Evolutionary conservation across 2,797 vertebrate species (phyloP).

Genomic region (Epinephelus awoara): DNA sequence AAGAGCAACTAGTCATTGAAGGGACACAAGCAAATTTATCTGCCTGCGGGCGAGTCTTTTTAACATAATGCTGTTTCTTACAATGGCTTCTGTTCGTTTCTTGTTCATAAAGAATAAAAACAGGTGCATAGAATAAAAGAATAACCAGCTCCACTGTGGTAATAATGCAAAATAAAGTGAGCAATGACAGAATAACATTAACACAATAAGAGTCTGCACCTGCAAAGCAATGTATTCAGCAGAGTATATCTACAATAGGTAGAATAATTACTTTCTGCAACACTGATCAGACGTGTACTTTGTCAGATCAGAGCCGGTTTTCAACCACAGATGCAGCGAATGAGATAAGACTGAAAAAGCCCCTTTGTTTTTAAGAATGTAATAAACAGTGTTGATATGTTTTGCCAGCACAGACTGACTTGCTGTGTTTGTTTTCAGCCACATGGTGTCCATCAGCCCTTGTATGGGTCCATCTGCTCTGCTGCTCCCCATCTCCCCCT

Average conservation of each 20-base stretch:
- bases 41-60: too few relatives aligned
- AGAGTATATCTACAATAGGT: constrained; percentile 2
- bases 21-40: too few relatives aligned
- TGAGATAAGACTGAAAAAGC: constrained; percentile 23
- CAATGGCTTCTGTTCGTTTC: neutral
- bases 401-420: constrained; percentile 20
- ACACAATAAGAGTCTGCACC: constrained; percentile 27
- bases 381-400: constrained; percentile 41
- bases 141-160: neutral
- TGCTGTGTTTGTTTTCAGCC: neutral
- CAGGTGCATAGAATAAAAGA: neutral
- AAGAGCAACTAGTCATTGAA: too few relatives aligned
- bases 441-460: neutral
- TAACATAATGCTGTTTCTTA: neutral
- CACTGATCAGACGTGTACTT: constrained; percentile 37
- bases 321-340: constrained; percentile 35
- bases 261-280: constrained; percentile 48
- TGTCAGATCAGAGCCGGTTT: constrained; percentile 35
- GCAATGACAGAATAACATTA: constrained; percentile 17
- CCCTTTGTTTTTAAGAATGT: constrained; percentile 33
- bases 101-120: neutral
- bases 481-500: neutral
- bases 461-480: neutral
- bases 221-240: constrained; percentile 33
- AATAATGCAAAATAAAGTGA: constrained; percentile 30